Evolutionary conservation across 30 jellyfish, hydroid and myxozoan species (phyloP), one percentile per base, ranked within the genome.

Genomic region (Rhopilema esculentum): DNA sequence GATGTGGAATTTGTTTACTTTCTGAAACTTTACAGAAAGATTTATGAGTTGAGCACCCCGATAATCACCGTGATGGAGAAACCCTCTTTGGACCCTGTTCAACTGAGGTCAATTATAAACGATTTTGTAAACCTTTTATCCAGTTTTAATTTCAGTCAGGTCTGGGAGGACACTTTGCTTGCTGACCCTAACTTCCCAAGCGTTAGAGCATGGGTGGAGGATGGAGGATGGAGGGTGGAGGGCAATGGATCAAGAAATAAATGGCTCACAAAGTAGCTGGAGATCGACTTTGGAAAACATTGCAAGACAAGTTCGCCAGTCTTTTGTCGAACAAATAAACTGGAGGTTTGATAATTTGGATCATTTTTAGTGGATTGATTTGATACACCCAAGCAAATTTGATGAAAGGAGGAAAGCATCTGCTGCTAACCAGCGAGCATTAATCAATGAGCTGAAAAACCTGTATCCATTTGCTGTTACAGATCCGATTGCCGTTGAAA

Each of bases 281-380:
- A 66, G 22, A 66, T 27, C 16, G 8, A 12, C 76, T 15, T 66
- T 66, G 76, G 22, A 19, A 12, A 27, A 66, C 15, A n/a, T 27
- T 16, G 76, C 76, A 9, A 66, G 22, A 66, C 15, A 18, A 66
- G 16, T 19, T 27, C 16, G 15, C 27, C 15, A 66, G 8, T 12
- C 16, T 12, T 66, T 66, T 66, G 16, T 27, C 18, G 76, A 66
- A 27, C 76, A 66, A 23, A 19, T 66, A 23, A 8, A 19, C 66
- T 66, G 76, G 76, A 66, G 76, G 27, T 66, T 66, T 23, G 76
- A 66, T 15, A 66, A 66, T 22, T 15, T 66, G 76, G 15, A 66
- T 15, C 16, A 66, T 12, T 66, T 66, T 8, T 12, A 66, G 22
- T 66, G 76, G 76, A 66, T 66, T 19, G 27, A 66, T 66, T 27